These are phyloP conservation scores for Leguminivora glycinivorella DNA, from an alignment of 1,140 invertebrate genomes.

Conservation along the genomic window DNA sequence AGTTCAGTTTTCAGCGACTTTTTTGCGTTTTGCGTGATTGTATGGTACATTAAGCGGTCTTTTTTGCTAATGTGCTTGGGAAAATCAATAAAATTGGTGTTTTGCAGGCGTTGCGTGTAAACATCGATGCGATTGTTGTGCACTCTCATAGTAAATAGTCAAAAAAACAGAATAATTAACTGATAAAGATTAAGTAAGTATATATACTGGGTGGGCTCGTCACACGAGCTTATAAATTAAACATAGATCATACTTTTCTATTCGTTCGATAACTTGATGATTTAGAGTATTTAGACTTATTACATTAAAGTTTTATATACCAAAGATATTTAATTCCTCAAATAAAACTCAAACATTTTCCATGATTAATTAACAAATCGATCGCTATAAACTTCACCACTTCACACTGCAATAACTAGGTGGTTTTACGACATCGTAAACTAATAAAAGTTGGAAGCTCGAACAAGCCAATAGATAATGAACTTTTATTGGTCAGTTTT, in stretches of 20 bases:
- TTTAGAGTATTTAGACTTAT: too few species aligned
- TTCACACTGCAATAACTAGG: not conserved
- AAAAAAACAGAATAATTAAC: too few species aligned
- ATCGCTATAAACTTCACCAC: not conserved
- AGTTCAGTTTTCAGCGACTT: conserved; percentile 30
- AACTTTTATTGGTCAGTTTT: conserved; percentile 78
- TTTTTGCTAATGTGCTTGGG: not conserved
- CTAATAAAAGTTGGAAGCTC: conserved; percentile 72
- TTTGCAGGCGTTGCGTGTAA: not conserved
- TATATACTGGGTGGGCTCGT: too few species aligned
- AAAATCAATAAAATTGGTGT: not conserved
- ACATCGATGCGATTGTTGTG: not conserved
- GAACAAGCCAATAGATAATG: conserved; percentile 76
- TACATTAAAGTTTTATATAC: too few species aligned
- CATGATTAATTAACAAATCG: not conserved
- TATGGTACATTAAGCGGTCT: not conserved
- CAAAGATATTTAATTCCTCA: not conserved
- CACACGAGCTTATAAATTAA: too few species aligned
- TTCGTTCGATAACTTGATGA: too few species aligned
- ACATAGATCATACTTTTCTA: too few species aligned
- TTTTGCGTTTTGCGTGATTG: conserved; percentile 17
- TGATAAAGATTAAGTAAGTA: not conserved
- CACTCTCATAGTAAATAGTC: not conserved
- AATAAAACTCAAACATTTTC: not conserved
- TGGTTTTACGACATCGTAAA: conserved; percentile 65